Evolutionary conservation across 1,140 invertebrate species (phyloP).

Genomic region (Drosophila athabasca): DNA sequence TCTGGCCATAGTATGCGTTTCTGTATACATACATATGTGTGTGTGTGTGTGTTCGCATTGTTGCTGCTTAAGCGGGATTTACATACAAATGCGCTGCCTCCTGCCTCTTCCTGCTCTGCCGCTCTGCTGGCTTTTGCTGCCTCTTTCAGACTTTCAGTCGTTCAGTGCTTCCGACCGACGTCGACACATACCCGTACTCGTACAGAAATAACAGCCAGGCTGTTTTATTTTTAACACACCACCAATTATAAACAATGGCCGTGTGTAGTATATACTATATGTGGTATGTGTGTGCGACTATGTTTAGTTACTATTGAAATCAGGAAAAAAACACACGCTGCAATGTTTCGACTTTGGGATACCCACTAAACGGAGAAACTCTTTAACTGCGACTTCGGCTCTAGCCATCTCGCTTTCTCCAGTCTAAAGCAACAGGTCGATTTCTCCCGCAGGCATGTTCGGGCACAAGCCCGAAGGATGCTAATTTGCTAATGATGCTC

Average conservation of each 20-base stretch:
- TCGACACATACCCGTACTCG: conserved; percentile 25
- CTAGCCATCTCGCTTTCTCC: no score
- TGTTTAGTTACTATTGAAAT: conserved; percentile 76
- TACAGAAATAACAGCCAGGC: conserved; percentile 65
- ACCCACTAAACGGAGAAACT: conserved; percentile 39
- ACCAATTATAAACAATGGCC: conserved; percentile 77
- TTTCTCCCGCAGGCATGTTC: no score
- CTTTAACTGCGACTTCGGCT: no score
- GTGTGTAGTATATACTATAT: not conserved
- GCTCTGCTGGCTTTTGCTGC: conserved; percentile 38
- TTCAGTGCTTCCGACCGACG: conserved; percentile 14
- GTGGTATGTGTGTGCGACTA: conserved; percentile 40
- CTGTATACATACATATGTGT: conserved; percentile 23
- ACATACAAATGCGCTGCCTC: conserved; percentile 65
- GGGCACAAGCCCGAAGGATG: no score
- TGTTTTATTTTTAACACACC: conserved; percentile 79
- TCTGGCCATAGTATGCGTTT: conserved; percentile 46
- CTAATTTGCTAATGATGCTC: no score
- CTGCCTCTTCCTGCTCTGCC: not conserved
- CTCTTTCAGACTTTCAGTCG: conserved; percentile 42
- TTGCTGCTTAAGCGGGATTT: conserved; percentile 72
- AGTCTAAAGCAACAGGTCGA: no score
- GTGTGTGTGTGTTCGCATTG: conserved; percentile 46
- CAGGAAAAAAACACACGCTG: conserved; percentile 38
- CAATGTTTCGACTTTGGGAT: conserved; percentile 25